Evolutionary conservation across 2,888 invertebrate genomes (phyloP).

Genomic region (Agriopis marginaria): DNA sequence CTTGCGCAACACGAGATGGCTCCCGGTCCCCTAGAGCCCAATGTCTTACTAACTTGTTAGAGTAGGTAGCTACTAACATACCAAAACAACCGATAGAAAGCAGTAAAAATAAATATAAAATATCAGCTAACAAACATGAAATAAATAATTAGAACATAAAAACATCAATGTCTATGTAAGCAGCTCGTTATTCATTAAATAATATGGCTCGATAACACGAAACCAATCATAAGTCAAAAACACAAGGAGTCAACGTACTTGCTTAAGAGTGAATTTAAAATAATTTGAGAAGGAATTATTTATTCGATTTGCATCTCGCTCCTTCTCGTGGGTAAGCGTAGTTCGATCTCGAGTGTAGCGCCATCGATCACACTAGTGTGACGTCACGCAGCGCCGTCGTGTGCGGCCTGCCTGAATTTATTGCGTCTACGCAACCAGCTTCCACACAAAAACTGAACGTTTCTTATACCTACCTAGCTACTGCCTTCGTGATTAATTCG

Average conservation of each 20-base stretch:
- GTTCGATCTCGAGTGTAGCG: conserved; percentile 72
- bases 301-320: conserved; percentile 71
- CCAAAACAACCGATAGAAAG: neutral
- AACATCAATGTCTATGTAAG: conserved; percentile 48
- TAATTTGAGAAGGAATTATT: conserved; percentile 80
- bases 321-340: conserved; percentile 55
- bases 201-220: conserved; percentile 63
- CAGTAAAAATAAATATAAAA: neutral
- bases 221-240: conserved; percentile 74
- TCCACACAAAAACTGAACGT: conserved; percentile 68
- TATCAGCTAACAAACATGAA: conserved; percentile 8
- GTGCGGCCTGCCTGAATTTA: conserved; percentile 84
- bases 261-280: conserved; percentile 81
- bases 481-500: conserved; percentile 53
- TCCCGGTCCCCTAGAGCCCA: too few relatives aligned
- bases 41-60: too few relatives aligned
- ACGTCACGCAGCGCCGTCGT: conserved; percentile 86
- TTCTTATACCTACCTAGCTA: conserved; percentile 52
- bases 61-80: too few relatives aligned
- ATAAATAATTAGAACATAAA: conserved; percentile 39
- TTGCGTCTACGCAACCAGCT: conserved; percentile 80
- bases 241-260: conserved; percentile 84
- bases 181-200: conserved; percentile 63
- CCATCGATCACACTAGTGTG: conserved; percentile 85
- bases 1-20: too few relatives aligned